Evolutionary conservation across 2,888 invertebrate genomes (phyloP), one percentile per base, ranked within the genome.

Genomic region (Drosophila kanekoi): DNA sequence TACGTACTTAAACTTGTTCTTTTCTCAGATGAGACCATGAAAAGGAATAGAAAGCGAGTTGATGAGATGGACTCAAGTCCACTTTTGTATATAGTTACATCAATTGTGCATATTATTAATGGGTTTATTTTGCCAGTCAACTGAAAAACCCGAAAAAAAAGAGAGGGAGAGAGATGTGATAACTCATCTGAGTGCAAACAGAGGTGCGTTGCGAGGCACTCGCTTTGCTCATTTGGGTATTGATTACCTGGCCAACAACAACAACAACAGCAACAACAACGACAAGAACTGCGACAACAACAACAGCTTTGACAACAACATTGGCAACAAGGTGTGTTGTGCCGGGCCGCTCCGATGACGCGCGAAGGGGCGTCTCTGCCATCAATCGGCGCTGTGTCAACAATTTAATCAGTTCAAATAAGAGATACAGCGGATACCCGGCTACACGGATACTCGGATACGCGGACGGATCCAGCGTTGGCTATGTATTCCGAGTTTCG

Each of bases 361-460:
- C 51, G 28, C 49, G 40, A 52, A 52, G 52, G 28, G 40, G 52
- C 52, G 40, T 52, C 38, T 52, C 40, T 28, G 48, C 61, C 58
- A 14, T 16, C 72, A 68, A 78, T 80, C 77, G 66, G 62, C 52
- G 70, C 65, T 86, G 78, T 80, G 81, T 87, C 84, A 84, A 84
- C 74, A 83, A 59, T 81, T 86, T 83, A 83, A 83, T 83, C 83
- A 83, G 83, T 77, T 88, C 89, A 88, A 83, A 83, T 77, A 88
- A 58, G 65, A 65, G 66, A 66, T 57, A 70, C 75, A 77, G 57
- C 63, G 16, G 33, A 57, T 57, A 61, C 52, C 18, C 37, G 2
- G 52, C 20, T 11, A 53, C 41, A 28, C 28, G 0, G n/a, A 60
- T 33, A 60, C 37, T n/a, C n/a, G n/a, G n/a, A n/a, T n/a, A n/a